Evolutionary conservation across 2,797 vertebrate genomes (phyloP).

Genomic region (Pygocentrus nattereri): DNA sequence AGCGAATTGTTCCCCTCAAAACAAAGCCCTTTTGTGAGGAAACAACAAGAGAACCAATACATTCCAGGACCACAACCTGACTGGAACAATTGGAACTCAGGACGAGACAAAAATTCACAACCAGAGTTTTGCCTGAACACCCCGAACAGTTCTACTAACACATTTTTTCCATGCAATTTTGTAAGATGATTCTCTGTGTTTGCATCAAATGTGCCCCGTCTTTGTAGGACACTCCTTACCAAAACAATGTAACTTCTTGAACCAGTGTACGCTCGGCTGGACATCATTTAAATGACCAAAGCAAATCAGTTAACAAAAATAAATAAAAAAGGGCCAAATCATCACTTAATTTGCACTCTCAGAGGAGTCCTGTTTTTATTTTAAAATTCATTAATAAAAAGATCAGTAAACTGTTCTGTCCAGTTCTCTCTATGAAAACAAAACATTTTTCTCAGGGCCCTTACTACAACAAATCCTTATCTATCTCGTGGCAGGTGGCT

Average conservation of each 20-base stretch:
- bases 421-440: slow-evolving; percentile 47
- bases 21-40: slow-evolving; percentile 77
- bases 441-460: slow-evolving; percentile 43
- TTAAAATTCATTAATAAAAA: slow-evolving; percentile 60
- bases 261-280: background rate
- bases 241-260: background rate
- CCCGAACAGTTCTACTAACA: too few species aligned
- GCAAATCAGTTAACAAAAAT: slow-evolving; percentile 3
- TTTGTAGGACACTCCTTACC: too few species aligned
- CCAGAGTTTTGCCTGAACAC: background rate
- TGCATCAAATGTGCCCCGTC: too few species aligned
- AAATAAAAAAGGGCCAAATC: too few species aligned
- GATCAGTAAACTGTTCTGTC: slow-evolving; percentile 55
- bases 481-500: slow-evolving; percentile 50
- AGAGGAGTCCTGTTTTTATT: slow-evolving; percentile 53
- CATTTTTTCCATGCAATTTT: too few species aligned
- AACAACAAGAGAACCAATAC: slow-evolving; percentile 7
- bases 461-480: slow-evolving; percentile 55
- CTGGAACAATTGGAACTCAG: background rate
- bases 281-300: slow-evolving; percentile 28
- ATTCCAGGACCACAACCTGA: slow-evolving; percentile 20
- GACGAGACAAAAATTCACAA: background rate
- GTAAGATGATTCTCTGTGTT: too few species aligned
- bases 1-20: slow-evolving; percentile 76
- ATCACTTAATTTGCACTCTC: slow-evolving; percentile 33